Conservation (phyloP, 2,797 vertebrate species). For the Rhinophrynus dorsalis region DNA sequence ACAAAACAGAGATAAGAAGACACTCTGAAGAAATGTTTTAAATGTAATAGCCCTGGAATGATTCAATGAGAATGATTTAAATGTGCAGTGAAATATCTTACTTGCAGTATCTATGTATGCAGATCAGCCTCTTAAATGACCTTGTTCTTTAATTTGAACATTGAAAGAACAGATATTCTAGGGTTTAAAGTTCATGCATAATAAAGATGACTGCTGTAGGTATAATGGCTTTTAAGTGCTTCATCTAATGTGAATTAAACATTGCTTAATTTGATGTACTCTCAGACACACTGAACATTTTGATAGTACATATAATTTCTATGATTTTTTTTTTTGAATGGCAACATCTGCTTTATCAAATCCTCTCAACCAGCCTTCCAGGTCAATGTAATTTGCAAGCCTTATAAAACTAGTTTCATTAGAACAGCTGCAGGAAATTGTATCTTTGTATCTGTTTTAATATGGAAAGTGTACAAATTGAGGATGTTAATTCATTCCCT, state of each 20-base stretch:
- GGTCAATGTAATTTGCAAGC: slow-evolving; percentile 37
- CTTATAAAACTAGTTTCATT: slow-evolving; percentile 25
- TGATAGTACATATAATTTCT: slow-evolving; percentile 5
- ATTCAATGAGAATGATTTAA: not conserved
- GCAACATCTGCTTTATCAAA: slow-evolving; percentile 20
- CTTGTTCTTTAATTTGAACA: slow-evolving; percentile 1
- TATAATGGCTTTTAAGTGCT: slow-evolving; percentile 25
- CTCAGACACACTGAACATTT: not conserved
- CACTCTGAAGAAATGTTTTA: no score
- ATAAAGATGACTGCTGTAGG: slow-evolving; percentile 9
- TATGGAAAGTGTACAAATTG: slow-evolving; percentile 51
- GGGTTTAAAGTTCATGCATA: slow-evolving; percentile 16
- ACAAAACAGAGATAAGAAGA: no score
- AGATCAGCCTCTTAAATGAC: not conserved
- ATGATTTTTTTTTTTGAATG: slow-evolving; percentile 26
- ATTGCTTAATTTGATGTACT: slow-evolving; percentile 23
- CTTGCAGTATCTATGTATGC: not conserved
- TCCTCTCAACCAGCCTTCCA: slow-evolving; percentile 9
- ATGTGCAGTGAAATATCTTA: not conserved
- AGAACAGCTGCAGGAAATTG: slow-evolving; percentile 39
- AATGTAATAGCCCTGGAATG: no score
- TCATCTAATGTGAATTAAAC: slow-evolving; percentile 29
- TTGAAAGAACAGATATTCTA: slow-evolving; percentile 2
- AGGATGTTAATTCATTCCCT: slow-evolving; percentile 57
- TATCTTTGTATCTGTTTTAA: slow-evolving; percentile 27